Evolutionary conservation across 2,113 vertebrate species (phyloP).

Genomic region (Tragelaphus imberbis): DNA sequence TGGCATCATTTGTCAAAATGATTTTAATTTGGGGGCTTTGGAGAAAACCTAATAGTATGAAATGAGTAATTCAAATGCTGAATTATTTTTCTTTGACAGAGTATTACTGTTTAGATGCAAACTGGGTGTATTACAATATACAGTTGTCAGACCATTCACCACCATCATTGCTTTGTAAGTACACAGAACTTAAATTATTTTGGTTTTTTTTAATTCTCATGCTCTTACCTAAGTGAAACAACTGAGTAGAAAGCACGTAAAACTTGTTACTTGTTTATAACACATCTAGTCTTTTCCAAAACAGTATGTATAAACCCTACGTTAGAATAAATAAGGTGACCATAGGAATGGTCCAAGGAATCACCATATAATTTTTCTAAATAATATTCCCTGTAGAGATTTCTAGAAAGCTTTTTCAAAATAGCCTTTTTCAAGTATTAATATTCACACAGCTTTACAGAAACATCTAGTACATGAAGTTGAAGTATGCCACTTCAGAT

Average conservation of each 20-base stretch:
- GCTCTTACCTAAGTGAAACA: background rate
- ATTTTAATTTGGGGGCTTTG: background rate
- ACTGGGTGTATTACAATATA: constrained; percentile 97
- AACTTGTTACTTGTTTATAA: background rate
- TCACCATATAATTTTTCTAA: background rate
- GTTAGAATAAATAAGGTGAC: background rate
- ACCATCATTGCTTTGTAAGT: constrained; percentile 97
- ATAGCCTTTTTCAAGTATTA: background rate
- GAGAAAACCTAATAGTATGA: background rate
- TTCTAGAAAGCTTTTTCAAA: background rate
- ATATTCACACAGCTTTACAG: background rate
- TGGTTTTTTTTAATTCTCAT: background rate
- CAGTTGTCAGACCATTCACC: constrained; percentile 94
- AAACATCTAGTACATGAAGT: background rate
- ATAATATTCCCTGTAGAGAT: background rate
- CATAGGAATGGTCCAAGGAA: background rate
- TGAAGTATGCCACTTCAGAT: background rate
- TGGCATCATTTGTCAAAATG: background rate
- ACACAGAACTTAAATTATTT: background rate
- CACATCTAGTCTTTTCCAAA: background rate
- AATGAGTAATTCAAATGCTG: background rate
- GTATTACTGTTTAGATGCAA: constrained; percentile 95
- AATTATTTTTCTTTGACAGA: constrained; percentile 79
- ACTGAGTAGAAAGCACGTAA: background rate
- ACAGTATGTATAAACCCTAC: background rate